Conservation (phyloP, 37 sponge, comb jelly and placozoan species). For the Eunapius fragilis region DNA sequence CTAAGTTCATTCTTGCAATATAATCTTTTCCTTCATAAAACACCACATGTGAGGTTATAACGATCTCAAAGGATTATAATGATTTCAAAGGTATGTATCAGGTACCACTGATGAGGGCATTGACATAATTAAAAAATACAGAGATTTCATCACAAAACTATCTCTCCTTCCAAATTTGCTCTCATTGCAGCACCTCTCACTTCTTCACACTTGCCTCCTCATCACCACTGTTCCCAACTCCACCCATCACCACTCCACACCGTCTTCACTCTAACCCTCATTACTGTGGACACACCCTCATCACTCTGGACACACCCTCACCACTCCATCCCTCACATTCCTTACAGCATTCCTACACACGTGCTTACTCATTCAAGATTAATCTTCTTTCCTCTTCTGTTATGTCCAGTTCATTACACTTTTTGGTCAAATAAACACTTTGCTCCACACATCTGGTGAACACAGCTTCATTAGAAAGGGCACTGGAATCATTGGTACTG, state of each 20-base stretch:
- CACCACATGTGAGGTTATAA: too few relatives aligned
- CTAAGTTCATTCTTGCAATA: too few relatives aligned
- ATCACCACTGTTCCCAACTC: too few relatives aligned
- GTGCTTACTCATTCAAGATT: background rate
- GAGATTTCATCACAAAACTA: too few relatives aligned
- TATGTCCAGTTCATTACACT: constrained; percentile 22
- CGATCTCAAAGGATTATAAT: too few relatives aligned
- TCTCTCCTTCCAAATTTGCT: too few relatives aligned
- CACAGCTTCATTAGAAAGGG: constrained; percentile 63
- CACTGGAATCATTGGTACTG: constrained; percentile 29
- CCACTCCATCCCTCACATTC: background rate
- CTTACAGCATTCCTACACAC: background rate
- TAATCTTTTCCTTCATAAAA: too few relatives aligned
- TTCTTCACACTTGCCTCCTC: too few relatives aligned
- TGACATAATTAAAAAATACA: too few relatives aligned
- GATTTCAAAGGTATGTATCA: too few relatives aligned
- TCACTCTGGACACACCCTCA: background rate
- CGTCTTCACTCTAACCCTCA: background rate
- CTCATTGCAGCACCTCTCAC: too few relatives aligned
- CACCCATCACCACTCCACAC: background rate
- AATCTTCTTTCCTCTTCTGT: background rate
- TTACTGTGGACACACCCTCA: background rate
- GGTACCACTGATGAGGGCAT: too few relatives aligned
- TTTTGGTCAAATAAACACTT: constrained; percentile 28
- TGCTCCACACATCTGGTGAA: constrained; percentile 47